Conservation (phyloP, 2,113 vertebrate species). For the Austrofundulus limnaeus region DNA sequence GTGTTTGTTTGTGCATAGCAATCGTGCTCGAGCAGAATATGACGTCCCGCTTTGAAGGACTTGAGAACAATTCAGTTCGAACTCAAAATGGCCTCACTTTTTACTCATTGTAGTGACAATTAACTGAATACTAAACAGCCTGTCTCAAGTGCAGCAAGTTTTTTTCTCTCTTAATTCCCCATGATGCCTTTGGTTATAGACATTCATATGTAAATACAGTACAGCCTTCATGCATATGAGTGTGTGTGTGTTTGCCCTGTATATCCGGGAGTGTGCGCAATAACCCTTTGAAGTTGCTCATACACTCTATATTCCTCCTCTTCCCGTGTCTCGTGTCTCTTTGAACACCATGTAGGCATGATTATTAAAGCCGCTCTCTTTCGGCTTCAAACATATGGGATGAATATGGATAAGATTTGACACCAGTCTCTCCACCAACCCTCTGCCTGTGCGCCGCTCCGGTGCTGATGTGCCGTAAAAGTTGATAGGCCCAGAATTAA, state of each 20-base stretch:
- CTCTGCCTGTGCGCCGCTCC: conserved; percentile 14
- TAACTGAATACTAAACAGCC: conserved; percentile 16
- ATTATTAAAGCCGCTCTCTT: conserved; percentile 68
- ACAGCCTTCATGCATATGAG: conserved; percentile 19
- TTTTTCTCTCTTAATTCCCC: conserved; percentile 23
- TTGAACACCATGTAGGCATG: conserved; percentile 71
- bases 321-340: conserved; percentile 62
- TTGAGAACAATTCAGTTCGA: conserved; percentile 15
- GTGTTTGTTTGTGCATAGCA: conserved; percentile 19
- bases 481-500: conserved; percentile 18
- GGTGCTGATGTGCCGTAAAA: conserved; percentile 25
- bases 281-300: conserved; percentile 73
- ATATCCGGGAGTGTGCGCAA: conserved; percentile 35
- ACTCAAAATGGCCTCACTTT: conserved; percentile 25
- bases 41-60: neutral
- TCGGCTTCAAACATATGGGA: conserved; percentile 73
- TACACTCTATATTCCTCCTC: conserved; percentile 60
- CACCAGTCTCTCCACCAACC: conserved; percentile 39
- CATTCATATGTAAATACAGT: conserved; percentile 63
- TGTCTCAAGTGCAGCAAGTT: conserved; percentile 16
- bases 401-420: conserved; percentile 66
- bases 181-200: conserved; percentile 40
- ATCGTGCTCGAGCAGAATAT: conserved; percentile 6
- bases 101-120: conserved; percentile 17
- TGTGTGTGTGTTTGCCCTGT: conserved; percentile 42